Conservation (phyloP, 30 jellyfish, hydroid and myxozoan species). For the Cassiopea andromeda region DNA sequence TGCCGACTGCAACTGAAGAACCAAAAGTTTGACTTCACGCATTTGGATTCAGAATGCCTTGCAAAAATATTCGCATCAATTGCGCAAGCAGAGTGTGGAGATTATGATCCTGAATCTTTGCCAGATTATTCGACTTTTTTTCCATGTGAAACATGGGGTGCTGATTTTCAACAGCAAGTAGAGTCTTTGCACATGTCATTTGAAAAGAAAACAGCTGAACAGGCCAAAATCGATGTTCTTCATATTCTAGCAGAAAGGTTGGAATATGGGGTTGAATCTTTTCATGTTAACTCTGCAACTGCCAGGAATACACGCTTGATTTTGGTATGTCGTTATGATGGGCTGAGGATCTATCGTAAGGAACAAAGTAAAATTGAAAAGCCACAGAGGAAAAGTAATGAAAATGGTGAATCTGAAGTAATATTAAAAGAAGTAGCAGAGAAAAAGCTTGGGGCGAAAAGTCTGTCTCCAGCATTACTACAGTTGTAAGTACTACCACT, state of each 20-base stretch:
- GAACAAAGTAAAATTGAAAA: slow-evolving; percentile 29
- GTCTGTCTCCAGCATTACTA: slow-evolving; percentile 16
- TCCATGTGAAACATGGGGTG: slow-evolving; percentile 82
- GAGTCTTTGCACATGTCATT: slow-evolving; percentile 82
- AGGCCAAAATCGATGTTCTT: slow-evolving; percentile 78
- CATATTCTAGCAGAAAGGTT: slow-evolving; percentile 64
- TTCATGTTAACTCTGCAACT: slow-evolving; percentile 84
- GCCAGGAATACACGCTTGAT: slow-evolving; percentile 77
- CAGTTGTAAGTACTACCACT: slow-evolving; percentile 81
- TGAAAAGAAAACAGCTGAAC: slow-evolving; percentile 72
- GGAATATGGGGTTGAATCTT: slow-evolving; percentile 91
- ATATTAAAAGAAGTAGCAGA: slow-evolving; percentile 41
- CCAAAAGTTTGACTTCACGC: slow-evolving; percentile 63
- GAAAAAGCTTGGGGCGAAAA: slow-evolving; percentile 39
- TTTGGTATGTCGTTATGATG: slow-evolving; percentile 91
- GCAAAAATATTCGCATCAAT: slow-evolving; percentile 70
- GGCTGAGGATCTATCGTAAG: slow-evolving; percentile 76
- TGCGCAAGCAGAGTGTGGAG: slow-evolving; percentile 94
- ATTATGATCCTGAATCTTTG: slow-evolving; percentile 79
- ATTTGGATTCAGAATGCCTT: slow-evolving; percentile 43
- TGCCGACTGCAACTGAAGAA: slow-evolving; percentile 59
- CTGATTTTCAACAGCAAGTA: slow-evolving; percentile 73
- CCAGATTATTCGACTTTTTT: slow-evolving; percentile 77
- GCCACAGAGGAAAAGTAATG: neutral
- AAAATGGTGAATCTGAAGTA: slow-evolving; percentile 44